A percentile compares a stretch with the other conserved stretches of the same genome.
Evolutionary conservation across 2,797 vertebrate species (phyloP).

Genomic region (Pseudochirops corinnae): DNA sequence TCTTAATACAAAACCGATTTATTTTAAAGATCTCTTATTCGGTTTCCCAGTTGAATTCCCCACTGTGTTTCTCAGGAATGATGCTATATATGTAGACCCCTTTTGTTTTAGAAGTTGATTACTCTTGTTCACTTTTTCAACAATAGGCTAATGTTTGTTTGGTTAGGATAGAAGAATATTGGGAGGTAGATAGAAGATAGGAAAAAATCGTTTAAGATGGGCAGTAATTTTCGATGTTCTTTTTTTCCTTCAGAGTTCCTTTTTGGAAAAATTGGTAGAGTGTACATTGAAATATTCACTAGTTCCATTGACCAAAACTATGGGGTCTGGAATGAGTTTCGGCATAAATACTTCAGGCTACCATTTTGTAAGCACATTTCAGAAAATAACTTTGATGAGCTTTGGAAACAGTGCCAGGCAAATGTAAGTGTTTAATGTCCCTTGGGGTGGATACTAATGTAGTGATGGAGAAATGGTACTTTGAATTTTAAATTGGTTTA

Average conservation of each 20-base stretch:
- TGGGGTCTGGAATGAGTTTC: neutral
- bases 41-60: neutral
- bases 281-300: conserved; percentile 9
- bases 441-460: conserved; percentile 54
- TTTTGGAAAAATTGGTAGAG: conserved; percentile 55
- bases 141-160: neutral
- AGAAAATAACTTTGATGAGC: conserved; percentile 60
- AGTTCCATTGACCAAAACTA: conserved; percentile 43
- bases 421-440: conserved; percentile 47
- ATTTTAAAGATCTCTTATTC: neutral
- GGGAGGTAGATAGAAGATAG: neutral
- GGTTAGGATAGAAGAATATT: neutral
- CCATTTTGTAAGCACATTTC: conserved; percentile 69
- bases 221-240: neutral
- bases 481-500: conserved; percentile 77
- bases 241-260: neutral
- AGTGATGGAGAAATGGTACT: conserved; percentile 59
- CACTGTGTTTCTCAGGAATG: neutral
- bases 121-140: neutral
- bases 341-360: conserved; percentile 62
- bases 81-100: neutral
- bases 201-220: neutral
- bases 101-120: neutral
- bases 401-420: conserved; percentile 51
- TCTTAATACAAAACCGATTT: neutral